Conservation (phyloP, 2,113 vertebrate species). For the Pterocles burchelli region DNA sequence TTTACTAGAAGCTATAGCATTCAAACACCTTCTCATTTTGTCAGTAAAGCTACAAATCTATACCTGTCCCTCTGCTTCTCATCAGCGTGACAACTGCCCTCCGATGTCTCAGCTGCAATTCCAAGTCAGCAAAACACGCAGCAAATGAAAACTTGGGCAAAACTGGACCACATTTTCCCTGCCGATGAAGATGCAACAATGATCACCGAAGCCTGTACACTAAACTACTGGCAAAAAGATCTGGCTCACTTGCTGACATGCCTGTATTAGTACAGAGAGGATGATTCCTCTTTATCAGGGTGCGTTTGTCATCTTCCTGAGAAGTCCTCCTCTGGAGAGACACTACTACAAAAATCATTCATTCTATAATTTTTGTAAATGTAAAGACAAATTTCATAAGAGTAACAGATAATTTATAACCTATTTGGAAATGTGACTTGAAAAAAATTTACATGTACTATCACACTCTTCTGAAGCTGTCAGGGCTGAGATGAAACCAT, state of each 20-base stretch:
- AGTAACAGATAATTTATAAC: background rate
- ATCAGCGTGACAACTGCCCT: rapidly evolving
- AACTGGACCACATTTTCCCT: background rate
- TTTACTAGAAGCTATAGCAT: background rate
- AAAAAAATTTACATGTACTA: background rate
- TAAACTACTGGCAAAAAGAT: background rate
- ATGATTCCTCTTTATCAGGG: background rate
- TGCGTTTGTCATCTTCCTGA: background rate
- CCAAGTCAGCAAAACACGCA: background rate
- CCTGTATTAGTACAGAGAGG: background rate
- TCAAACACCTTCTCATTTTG: background rate
- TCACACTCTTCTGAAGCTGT: background rate
- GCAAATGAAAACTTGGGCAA: background rate
- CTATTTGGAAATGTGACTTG: background rate
- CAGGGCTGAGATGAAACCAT: background rate
- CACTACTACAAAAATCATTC: background rate
- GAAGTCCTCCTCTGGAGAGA: background rate
- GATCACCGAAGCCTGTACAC: background rate
- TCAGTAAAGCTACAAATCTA: background rate
- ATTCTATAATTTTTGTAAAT: background rate
- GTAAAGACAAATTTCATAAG: background rate
- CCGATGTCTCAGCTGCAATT: background rate
- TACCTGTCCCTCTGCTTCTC: background rate
- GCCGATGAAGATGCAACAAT: background rate
- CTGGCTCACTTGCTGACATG: background rate